A percentile compares a stretch with the other conserved stretches of the same genome.
Evolutionary conservation across 2,888 invertebrate genomes (phyloP).

Genomic region (Agriopis leucophaearia): DNA sequence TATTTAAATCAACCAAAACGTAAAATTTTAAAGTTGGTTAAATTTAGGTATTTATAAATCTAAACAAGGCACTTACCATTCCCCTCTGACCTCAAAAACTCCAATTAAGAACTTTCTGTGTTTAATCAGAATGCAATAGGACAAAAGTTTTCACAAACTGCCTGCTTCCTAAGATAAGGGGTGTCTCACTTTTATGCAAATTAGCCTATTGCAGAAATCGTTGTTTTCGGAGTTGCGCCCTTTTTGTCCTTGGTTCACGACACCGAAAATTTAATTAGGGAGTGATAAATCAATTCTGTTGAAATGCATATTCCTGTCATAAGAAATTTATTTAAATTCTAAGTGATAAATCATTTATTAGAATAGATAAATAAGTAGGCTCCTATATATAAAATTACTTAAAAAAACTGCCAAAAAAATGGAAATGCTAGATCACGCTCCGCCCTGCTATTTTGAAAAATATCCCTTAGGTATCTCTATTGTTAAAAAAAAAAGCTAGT

Average conservation of each 20-base stretch:
- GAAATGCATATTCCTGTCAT: background rate
- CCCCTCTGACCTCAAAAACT: conserved; percentile 68
- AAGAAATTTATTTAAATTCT: no score
- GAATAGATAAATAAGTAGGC: no score
- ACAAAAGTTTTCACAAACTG: conserved; percentile 81
- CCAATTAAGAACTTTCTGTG: conserved; percentile 57
- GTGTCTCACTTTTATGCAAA: conserved; percentile 80
- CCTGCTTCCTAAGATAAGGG: conserved; percentile 80
- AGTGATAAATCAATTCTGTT: conserved; percentile 4
- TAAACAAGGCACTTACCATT: conserved; percentile 49
- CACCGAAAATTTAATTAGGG: conserved; percentile 11
- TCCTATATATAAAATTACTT: background rate
- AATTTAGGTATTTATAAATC: conserved; percentile 6
- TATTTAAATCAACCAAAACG: background rate
- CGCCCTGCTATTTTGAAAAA: background rate
- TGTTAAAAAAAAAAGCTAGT: no score
- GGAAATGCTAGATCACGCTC: background rate
- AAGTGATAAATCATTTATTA: no score
- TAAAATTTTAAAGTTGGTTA: background rate
- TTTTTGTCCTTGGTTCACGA: conserved; percentile 36
- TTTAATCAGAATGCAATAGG: conserved; percentile 78
- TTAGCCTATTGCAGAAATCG: conserved; percentile 62
- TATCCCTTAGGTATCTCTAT: background rate
- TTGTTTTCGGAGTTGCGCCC: conserved; percentile 62
- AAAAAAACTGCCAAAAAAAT: background rate